phyloP scores from a whole-genome alignment of 2,113 vertebrate species.

The Puffinus mauretanicus region DNA sequence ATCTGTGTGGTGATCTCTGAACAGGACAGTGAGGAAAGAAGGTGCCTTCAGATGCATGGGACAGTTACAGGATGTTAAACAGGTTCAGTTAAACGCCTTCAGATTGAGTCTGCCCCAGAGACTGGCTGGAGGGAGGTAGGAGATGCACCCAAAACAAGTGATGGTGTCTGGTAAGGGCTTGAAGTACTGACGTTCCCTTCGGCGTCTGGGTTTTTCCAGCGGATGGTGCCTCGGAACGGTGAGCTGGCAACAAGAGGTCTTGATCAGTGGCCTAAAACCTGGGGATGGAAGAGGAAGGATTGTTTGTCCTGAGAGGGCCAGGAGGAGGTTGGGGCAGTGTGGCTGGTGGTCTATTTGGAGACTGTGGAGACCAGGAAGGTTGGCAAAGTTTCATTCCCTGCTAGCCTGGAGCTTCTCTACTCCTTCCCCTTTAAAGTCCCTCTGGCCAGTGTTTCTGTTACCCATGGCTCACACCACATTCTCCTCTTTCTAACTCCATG shows the following conservation, averaged over 20 bases:
- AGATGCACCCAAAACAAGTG: neutral
- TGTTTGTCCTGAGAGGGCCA: neutral
- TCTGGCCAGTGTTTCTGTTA: neutral
- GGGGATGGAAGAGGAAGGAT: neutral
- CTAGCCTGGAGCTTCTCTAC: neutral
- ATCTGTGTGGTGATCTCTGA: neutral
- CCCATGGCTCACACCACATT: neutral
- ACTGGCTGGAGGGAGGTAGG: neutral
- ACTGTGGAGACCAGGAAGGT: neutral
- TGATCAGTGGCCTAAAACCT: neutral
- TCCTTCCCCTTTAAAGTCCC: neutral
- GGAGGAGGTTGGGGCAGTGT: neutral
- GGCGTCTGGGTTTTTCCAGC: accelerated
- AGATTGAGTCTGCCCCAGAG: neutral
- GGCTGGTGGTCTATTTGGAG: neutral
- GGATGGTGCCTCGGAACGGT: neutral
- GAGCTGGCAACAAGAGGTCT: neutral
- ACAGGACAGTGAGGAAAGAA: neutral
- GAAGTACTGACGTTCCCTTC: neutral
- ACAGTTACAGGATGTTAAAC: neutral
- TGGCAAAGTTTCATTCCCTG: neutral
- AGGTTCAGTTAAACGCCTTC: neutral
- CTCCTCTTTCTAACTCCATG: neutral
- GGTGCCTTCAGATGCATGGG: neutral
- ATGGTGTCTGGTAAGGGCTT: neutral